A percentile compares a stretch with the other conserved stretches of the same genome.
phyloP scores from a whole-genome alignment of 2,888 invertebrate species.

The Acanthosoma haemorrhoidale region DNA sequence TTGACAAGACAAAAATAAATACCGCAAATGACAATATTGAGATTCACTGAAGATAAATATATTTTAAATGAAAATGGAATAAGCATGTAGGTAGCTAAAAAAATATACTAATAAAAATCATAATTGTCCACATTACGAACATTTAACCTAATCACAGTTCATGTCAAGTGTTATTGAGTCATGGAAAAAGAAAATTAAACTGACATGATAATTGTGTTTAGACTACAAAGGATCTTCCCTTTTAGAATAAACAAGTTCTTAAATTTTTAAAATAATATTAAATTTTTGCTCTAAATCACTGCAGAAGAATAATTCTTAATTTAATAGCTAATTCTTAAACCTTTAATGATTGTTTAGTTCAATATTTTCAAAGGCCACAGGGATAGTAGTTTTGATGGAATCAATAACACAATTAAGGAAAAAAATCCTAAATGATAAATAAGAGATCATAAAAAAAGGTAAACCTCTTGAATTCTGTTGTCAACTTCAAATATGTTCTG shows the following conservation, averaged over 20 bases:
- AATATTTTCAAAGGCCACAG: conserved; percentile 3
- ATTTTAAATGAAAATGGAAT: neutral
- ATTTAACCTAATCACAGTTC: neutral
- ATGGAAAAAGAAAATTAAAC: too few species aligned
- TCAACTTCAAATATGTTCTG: too few species aligned
- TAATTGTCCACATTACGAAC: neutral
- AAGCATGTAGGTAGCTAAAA: neutral
- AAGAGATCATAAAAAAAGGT: conserved; percentile 12
- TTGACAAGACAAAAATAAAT: too few species aligned
- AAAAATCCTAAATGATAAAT: neutral
- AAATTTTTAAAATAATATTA: too few species aligned
- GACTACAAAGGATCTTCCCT: too few species aligned
- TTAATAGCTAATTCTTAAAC: too few species aligned
- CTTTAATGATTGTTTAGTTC: neutral
- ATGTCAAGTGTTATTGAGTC: neutral
- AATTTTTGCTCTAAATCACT: too few species aligned
- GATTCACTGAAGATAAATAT: neutral
- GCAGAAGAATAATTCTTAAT: too few species aligned
- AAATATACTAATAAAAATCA: neutral
- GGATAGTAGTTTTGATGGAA: neutral
- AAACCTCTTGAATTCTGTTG: neutral
- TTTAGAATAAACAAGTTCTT: too few species aligned
- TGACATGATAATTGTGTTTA: too few species aligned
- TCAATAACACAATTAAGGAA: neutral
- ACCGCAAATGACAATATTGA: neutral